Evolutionary conservation across 2,113 vertebrate species (phyloP).

Genomic region (Cyphomyrus discorhynchus): DNA sequence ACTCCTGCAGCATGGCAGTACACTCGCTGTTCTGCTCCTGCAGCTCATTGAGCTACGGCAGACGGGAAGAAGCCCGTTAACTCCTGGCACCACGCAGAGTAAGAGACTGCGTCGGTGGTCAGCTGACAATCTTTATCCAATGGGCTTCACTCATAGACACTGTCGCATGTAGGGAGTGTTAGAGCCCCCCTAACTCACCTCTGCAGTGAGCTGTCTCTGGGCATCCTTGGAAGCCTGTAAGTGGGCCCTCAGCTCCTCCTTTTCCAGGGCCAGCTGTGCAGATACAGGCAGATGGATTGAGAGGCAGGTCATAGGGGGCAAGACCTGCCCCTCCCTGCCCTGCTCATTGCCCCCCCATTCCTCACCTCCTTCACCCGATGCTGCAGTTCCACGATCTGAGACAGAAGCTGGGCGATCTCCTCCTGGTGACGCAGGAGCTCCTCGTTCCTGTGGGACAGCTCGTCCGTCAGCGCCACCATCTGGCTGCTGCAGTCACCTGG

Average conservation of each 20-base stretch:
- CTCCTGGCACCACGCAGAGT: not conserved
- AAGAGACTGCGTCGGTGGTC: not conserved
- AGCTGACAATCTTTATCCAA: not conserved
- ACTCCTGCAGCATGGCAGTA: conserved; percentile 88
- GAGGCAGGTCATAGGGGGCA: not conserved
- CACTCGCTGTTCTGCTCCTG: conserved; percentile 84
- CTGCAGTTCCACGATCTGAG: conserved; percentile 92
- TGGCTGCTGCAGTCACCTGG: conserved; percentile 89
- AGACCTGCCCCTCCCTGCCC: no score
- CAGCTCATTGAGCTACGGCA: conserved; percentile 78
- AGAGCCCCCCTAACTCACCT: conserved; percentile 60
- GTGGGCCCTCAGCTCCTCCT: conserved; percentile 91
- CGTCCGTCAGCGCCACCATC: conserved; percentile 80
- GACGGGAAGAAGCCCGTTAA: not conserved
- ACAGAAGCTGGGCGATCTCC: conserved; percentile 85
- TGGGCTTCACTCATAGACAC: not conserved
- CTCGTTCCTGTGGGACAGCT: conserved; percentile 83
- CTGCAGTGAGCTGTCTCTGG: conserved; percentile 87
- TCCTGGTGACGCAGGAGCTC: conserved; percentile 85
- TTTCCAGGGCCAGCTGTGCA: conserved; percentile 84
- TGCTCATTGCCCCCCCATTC: no score
- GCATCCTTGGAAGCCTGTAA: conserved; percentile 93
- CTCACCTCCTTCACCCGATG: conserved; percentile 81
- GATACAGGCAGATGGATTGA: conserved; percentile 35
- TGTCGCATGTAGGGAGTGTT: not conserved